Percentiles rank a stretch among this genome's conserved stretches.
phyloP scores from a whole-genome alignment of 2,888 invertebrate species.

The Sicus ferrugineus region DNA sequence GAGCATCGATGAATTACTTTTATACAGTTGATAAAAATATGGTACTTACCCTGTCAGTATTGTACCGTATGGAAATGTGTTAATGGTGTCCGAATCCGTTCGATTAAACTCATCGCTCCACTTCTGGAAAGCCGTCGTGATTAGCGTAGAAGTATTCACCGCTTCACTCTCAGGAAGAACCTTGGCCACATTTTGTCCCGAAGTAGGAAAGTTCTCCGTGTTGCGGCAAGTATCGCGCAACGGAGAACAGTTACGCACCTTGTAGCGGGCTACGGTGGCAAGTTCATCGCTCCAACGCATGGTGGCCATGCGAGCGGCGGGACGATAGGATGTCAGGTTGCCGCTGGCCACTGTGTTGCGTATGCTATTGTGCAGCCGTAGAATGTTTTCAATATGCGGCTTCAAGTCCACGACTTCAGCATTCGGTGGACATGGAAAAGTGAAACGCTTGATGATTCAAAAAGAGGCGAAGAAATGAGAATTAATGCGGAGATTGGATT shows the following conservation, averaged over 20 bases:
- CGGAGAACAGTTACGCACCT: slow-evolving; percentile 50
- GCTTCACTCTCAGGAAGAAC: background rate
- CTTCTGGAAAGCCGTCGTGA: background rate
- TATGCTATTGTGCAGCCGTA: background rate
- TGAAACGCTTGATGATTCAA: no score
- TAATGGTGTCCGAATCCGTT: slow-evolving; percentile 40
- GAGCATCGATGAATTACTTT: background rate
- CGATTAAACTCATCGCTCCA: slow-evolving; percentile 50
- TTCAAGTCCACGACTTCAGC: background rate
- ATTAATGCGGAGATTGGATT: no score
- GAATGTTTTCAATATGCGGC: background rate
- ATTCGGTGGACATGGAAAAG: background rate
- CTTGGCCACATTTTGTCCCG: slow-evolving; percentile 52
- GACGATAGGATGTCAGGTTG: slow-evolving; percentile 27
- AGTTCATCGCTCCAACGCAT: slow-evolving; percentile 52
- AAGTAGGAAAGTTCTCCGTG: slow-evolving; percentile 46
- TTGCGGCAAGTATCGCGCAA: slow-evolving; percentile 52
- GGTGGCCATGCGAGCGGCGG: slow-evolving; percentile 53
- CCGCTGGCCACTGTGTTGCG: slow-evolving; percentile 39
- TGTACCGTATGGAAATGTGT: slow-evolving; percentile 41
- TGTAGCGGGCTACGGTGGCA: slow-evolving; percentile 50
- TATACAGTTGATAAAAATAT: background rate
- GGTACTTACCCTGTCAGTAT: slow-evolving; percentile 31
- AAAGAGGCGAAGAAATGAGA: no score
- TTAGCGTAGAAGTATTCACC: background rate